These are phyloP conservation scores for Miichthys miiuy DNA, from an alignment of 2,797 vertebrate genomes.

Conservation along the genomic window DNA sequence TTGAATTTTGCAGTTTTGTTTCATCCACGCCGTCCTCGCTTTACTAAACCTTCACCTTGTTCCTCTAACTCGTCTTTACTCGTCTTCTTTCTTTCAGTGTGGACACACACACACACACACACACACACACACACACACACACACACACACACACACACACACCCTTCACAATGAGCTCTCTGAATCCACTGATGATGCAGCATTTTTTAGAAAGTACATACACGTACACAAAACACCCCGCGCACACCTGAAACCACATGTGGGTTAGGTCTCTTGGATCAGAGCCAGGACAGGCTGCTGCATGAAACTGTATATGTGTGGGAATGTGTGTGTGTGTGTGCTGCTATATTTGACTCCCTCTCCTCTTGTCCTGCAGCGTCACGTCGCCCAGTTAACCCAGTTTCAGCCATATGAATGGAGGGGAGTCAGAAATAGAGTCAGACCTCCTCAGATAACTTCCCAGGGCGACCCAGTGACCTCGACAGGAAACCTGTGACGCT, in stretches of 20 bases:
- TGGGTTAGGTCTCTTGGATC: not conserved
- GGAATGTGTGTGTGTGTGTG: not conserved
- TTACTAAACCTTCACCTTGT: not conserved
- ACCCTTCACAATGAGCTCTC: not conserved
- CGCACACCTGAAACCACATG: not conserved
- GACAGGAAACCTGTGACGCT: not conserved
- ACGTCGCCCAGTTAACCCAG: not conserved
- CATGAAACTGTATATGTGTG: constrained; percentile 9
- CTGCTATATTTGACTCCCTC: not conserved
- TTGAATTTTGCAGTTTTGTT: not conserved
- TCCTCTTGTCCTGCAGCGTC: constrained; percentile 1
- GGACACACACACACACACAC: too few relatives aligned
- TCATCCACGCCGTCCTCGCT: too few relatives aligned
- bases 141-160: constrained; percentile 1
- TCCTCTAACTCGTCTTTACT: not conserved
- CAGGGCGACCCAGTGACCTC: not conserved
- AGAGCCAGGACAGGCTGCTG: not conserved
- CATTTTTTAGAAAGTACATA: not conserved
- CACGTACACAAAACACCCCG: not conserved
- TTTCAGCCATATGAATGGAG: not conserved
- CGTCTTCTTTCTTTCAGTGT: not conserved
- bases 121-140: not conserved
- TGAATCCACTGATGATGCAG: constrained; percentile 8
- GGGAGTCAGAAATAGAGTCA: not conserved
- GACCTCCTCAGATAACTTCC: not conserved